phyloP scores from a whole-genome alignment of 2,797 vertebrate genomes.

The Austrolebias charrua region DNA sequence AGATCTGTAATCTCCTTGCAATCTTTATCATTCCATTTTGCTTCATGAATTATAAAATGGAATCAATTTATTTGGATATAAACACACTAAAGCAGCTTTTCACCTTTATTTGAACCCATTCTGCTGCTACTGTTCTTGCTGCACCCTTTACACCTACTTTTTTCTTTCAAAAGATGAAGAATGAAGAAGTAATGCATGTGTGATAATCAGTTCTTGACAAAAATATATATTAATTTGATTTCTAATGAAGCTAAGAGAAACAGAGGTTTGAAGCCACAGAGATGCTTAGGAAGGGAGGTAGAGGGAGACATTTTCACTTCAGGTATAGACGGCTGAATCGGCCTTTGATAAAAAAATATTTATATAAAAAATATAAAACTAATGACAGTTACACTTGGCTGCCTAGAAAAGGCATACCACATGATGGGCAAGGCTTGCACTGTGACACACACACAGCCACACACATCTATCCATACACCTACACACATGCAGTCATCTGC shows the following conservation, averaged over 20 bases:
- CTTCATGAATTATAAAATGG: constrained; percentile 75
- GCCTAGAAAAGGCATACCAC: constrained; percentile 61
- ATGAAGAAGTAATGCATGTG: constrained; percentile 1
- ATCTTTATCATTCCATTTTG: constrained; percentile 71
- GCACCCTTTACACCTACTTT: constrained; percentile 1
- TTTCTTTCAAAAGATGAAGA: constrained; percentile 3
- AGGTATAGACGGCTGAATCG: constrained; percentile 32
- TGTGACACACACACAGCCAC: constrained; percentile 30
- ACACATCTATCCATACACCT: constrained; percentile 53
- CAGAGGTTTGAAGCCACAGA: constrained; percentile 11
- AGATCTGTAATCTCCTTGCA: constrained; percentile 67
- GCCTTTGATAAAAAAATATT: constrained; percentile 41
- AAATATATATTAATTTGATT: constrained; percentile 36
- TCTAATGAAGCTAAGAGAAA: constrained; percentile 17
- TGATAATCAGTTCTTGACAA: constrained; percentile 28
- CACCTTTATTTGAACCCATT: constrained; percentile 39
- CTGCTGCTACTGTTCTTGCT: constrained; percentile 21
- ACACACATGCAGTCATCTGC: constrained; percentile 57
- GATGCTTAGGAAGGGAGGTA: constrained; percentile 9
- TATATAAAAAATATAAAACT: constrained; percentile 22
- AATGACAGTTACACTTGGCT: constrained; percentile 61
- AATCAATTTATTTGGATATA: constrained; percentile 70
- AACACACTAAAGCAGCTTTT: constrained; percentile 64
- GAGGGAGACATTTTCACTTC: constrained; percentile 37
- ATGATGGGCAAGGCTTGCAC: constrained; percentile 74